Percentiles rank a stretch among this genome's conserved stretches.
phyloP scores from a whole-genome alignment of 1,140 invertebrate genomes.

The Oreohelix idahoensis region DNA sequence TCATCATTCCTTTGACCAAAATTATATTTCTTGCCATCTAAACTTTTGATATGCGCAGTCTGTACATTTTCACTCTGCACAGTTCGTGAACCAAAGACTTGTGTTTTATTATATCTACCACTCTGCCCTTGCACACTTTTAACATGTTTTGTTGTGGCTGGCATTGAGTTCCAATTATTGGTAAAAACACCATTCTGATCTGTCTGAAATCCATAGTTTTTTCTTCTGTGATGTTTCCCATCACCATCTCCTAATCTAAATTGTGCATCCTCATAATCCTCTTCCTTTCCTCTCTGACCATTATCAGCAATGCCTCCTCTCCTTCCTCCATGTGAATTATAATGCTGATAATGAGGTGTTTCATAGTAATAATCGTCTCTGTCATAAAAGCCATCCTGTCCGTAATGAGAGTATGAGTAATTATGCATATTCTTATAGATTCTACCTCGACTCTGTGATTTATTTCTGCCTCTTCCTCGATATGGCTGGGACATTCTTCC shows the following conservation, averaged over 20 bases:
- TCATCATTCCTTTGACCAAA: not conserved
- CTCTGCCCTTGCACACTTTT: not conserved
- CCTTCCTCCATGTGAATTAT: not conserved
- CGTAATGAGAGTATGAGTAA: not conserved
- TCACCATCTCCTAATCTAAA: constrained; percentile 13
- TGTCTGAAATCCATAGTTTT: not conserved
- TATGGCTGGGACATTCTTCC: not conserved
- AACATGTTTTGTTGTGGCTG: not conserved
- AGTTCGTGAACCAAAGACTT: not conserved
- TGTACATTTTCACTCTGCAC: not conserved
- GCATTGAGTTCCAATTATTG: not conserved
- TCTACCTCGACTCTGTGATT: not conserved
- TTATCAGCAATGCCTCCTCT: not conserved
- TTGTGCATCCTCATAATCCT: not conserved
- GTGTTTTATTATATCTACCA: not conserved
- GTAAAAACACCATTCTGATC: not conserved
- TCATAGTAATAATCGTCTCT: constrained; percentile 17
- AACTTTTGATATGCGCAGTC: not conserved
- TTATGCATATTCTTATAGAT: not conserved
- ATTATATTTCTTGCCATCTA: not conserved
- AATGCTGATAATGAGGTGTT: not conserved
- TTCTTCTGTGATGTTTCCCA: not conserved
- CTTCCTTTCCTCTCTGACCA: not conserved
- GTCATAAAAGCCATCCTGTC: not conserved
- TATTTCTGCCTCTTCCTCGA: not conserved